Conservation (phyloP, 2,113 vertebrate species). For the Tachycineta bicolor region DNA sequence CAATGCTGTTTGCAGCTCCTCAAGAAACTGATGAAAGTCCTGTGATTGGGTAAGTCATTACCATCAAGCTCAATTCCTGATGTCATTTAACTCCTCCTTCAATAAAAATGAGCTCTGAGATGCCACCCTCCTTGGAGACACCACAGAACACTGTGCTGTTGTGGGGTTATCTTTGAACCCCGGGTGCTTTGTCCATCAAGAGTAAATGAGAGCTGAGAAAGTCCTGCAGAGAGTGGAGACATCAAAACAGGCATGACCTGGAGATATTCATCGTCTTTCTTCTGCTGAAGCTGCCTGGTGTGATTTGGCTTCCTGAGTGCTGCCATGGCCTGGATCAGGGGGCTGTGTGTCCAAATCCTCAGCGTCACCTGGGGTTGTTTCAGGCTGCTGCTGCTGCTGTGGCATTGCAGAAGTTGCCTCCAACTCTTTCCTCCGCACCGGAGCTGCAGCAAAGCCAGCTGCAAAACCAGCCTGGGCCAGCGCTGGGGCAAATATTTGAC, state of each 20-base stretch:
- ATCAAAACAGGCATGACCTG: not conserved
- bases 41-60: not conserved
- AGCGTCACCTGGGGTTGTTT: accelerated
- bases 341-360: not conserved
- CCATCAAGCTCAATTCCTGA: not conserved
- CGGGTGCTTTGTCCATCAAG: not conserved
- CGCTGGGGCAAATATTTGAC: not conserved
- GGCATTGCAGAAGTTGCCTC: not conserved
- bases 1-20: not conserved
- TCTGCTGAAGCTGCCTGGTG: not conserved
- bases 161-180: not conserved
- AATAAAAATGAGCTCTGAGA: not conserved
- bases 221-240: not conserved
- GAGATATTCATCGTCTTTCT: not conserved
- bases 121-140: not conserved
- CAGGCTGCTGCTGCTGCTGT: not conserved
- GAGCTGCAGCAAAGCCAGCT: not conserved
- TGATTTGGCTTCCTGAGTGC: not conserved
- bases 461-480: not conserved
- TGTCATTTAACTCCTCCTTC: not conserved
- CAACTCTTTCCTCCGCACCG: not conserved
- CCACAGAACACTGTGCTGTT: not conserved
- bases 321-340: not conserved
- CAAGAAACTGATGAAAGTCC: not conserved
- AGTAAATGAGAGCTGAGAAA: not conserved